Base-by-base conservation (phyloP, 2,113 vertebrate species). In the Danio rerio region DNA sequence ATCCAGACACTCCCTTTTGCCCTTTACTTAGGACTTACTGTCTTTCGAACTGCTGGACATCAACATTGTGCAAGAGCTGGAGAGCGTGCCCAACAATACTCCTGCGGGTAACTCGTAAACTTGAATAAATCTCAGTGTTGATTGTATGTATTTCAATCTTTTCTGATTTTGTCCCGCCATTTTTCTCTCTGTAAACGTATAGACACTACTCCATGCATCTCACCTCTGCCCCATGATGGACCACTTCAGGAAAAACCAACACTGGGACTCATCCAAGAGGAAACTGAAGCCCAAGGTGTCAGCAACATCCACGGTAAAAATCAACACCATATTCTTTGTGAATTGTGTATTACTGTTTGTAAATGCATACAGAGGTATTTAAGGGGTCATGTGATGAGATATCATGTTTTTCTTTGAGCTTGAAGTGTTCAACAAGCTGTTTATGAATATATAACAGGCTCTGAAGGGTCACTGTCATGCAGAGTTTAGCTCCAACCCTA, bases 11-110 rank as follows among this genome's bases (percentile, higher is more conserved):
- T 16, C 47, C 50, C 0, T 88, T 52, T 80, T 45, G 6, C 56
- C 4, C 75, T 47, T 61, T 4, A 42, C 43, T 63, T 82, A 99
- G 98, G 98, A 99, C 87, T 95, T 99, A 86, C 92, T 99, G 58
- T 99, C 97, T 47, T 99, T 99, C 87, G 97, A 99, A 88, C 88
- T 99, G 70, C 78, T 99, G 90, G 98, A 99, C 81, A 99, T 99
- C 63, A 99, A 99, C 91, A 99, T 99, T 21, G 97, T 99, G n/a
- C 98, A 98, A 87, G 98, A 99, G 82, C 82, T 99, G 91, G 98
- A 99, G 90, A 94, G 93, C 59, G 98, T 96, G 58, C 97, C 98
- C 5, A 96, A 96, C 89, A 98, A 97, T 86, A 97, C 96, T 9
- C 96, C 98, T 50, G 96, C 96, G 81, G 96, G 98, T 98, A 93